Percentiles rank a stretch among this genome's conserved stretches.
phyloP scores from a whole-genome alignment of 37 sponge, comb jelly and placozoan species.

The Bolinopsis microptera region DNA sequence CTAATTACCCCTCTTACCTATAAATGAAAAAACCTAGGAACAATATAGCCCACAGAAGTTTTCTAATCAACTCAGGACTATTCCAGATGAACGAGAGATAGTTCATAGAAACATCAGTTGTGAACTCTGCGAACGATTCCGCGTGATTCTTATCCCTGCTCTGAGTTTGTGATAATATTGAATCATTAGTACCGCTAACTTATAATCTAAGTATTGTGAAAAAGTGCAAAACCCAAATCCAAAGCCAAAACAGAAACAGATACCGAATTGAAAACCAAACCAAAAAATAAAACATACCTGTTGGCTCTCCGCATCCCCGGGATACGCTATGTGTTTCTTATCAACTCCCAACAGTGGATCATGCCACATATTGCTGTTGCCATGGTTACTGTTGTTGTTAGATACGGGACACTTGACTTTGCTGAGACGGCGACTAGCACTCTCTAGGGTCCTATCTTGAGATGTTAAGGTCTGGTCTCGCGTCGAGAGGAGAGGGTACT shows the following conservation, averaged over 20 bases:
- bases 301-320: background rate
- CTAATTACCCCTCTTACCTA: too few species aligned
- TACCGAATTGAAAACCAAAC: background rate
- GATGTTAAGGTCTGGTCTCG: background rate
- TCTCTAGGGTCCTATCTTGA: background rate
- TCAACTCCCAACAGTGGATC: constrained; percentile 31
- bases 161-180: background rate
- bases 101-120: constrained; percentile 24
- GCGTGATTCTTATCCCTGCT: background rate
- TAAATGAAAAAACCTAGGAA: constrained; percentile 44
- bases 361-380: constrained; percentile 17
- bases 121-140: constrained; percentile 59
- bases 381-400: background rate
- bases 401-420: constrained; percentile 14
- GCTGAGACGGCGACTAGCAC: background rate
- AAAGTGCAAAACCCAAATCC: background rate
- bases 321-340: background rate
- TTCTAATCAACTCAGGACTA: constrained; percentile 11
- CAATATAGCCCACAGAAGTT: background rate
- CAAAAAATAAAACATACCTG: background rate
- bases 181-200: background rate
- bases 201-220: background rate
- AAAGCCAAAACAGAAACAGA: background rate
- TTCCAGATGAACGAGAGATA: constrained; percentile 55
- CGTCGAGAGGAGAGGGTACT: background rate